Conservation (phyloP, 2,113 vertebrate genomes). For the Xerus inauris region DNA sequence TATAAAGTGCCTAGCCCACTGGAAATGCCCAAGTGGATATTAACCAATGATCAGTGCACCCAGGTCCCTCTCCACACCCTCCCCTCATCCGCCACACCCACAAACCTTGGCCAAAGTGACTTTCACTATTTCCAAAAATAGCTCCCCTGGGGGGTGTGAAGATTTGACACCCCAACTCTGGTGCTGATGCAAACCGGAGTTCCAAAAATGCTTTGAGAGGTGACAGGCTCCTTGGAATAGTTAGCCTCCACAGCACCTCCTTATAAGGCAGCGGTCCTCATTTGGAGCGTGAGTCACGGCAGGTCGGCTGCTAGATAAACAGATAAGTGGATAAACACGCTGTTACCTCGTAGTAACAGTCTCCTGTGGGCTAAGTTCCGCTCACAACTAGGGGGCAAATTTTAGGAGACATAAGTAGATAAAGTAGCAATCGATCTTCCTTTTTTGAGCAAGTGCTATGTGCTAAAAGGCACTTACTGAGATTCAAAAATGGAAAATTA, state of each 20-base stretch:
- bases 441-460: not conserved
- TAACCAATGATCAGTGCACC: not conserved
- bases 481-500: conserved; percentile 26
- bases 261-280: not conserved
- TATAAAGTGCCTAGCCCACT: not conserved
- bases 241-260: not conserved
- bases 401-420: conserved; percentile 10
- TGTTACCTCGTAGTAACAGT: not conserved
- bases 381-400: not conserved
- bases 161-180: not conserved
- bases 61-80: not conserved
- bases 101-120: conserved; percentile 19
- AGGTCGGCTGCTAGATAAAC: not conserved
- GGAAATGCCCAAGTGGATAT: not conserved
- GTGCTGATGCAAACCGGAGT: not conserved
- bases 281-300: conserved; percentile 38
- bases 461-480: not conserved
- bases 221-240: conserved; percentile 27
- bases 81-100: not conserved
- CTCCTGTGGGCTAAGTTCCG: not conserved
- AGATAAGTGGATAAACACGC: conserved; percentile 9
- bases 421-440: not conserved
- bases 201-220: conserved; percentile 62
- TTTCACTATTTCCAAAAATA: conserved; percentile 58
- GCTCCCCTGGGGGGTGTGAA: conserved; percentile 7